Conservation (phyloP, 2,888 invertebrate genomes). For the Agapetus fuscipes region DNA sequence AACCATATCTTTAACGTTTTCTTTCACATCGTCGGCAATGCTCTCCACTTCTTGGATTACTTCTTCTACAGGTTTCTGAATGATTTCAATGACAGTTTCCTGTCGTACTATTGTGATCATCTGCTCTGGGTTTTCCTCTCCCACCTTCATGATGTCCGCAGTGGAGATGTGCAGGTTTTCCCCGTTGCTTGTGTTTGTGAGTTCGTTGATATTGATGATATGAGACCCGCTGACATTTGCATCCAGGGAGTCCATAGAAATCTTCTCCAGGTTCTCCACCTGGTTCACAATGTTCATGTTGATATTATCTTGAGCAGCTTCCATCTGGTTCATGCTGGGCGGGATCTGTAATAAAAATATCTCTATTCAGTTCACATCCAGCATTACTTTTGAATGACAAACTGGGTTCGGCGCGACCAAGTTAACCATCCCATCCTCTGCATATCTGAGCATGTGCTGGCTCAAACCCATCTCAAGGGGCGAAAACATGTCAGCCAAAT, state of each 20-base stretch:
- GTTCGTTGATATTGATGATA: slow-evolving; percentile 44
- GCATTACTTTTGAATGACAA: too few species aligned
- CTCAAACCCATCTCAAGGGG: too few species aligned
- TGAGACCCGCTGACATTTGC: slow-evolving; percentile 46
- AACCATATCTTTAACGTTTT: slow-evolving; percentile 17
- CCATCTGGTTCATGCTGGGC: too few species aligned
- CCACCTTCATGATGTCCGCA: background rate
- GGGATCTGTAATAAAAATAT: too few species aligned
- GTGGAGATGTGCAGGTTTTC: slow-evolving; percentile 1
- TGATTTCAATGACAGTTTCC: slow-evolving; percentile 9
- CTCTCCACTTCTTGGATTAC: slow-evolving; percentile 21
- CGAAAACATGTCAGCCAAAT: too few species aligned
- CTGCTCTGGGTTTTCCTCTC: background rate
- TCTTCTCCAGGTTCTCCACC: slow-evolving; percentile 30
- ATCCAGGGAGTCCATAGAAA: slow-evolving; percentile 42
- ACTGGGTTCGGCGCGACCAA: too few species aligned
- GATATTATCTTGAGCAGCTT: too few species aligned
- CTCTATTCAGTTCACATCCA: too few species aligned
- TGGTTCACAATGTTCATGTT: too few species aligned
- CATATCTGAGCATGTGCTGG: too few species aligned
- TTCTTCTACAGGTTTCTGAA: slow-evolving; percentile 23
- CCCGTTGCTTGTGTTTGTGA: slow-evolving; percentile 23
- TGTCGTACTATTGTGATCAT: background rate
- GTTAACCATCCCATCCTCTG: too few species aligned
- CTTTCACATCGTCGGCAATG: slow-evolving; percentile 26